Percentiles rank a stretch among this genome's conserved stretches.
These are phyloP conservation scores for Acleris emargana DNA, from an alignment of 2,888 invertebrate genomes.

Conservation along the genomic window DNA sequence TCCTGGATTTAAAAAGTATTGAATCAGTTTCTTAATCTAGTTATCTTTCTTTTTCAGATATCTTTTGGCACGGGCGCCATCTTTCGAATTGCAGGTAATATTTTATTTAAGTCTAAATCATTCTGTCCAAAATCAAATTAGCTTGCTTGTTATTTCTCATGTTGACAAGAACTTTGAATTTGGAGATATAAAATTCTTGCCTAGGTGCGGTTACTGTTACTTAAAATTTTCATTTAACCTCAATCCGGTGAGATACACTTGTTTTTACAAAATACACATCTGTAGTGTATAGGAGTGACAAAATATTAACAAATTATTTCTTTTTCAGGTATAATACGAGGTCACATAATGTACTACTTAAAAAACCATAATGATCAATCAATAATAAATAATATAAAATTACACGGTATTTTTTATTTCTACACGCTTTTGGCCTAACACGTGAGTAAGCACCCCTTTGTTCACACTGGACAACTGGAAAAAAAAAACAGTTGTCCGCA, in stretches of 20 bases:
- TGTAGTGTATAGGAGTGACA: too few relatives aligned
- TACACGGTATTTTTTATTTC: too few relatives aligned
- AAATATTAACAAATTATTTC: neutral
- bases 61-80: neutral
- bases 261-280: neutral
- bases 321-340: neutral
- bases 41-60: slow-evolving; percentile 22
- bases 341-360: too few relatives aligned
- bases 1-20: too few relatives aligned
- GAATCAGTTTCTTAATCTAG: neutral
- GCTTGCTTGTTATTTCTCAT: slow-evolving; percentile 52
- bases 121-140: slow-evolving; percentile 50
- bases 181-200: slow-evolving; percentile 67
- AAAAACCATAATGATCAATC: too few relatives aligned
- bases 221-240: slow-evolving; percentile 66
- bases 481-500: too few relatives aligned
- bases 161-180: slow-evolving; percentile 61
- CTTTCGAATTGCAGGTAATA: slow-evolving; percentile 35
- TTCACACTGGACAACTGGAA: too few relatives aligned
- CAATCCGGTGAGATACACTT: slow-evolving; percentile 78
- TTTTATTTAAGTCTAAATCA: neutral
- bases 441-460: too few relatives aligned
- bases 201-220: slow-evolving; percentile 79
- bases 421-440: too few relatives aligned
- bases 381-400: too few relatives aligned